phyloP scores from a whole-genome alignment of 2,888 invertebrate species.

The Noctua pronuba region DNA sequence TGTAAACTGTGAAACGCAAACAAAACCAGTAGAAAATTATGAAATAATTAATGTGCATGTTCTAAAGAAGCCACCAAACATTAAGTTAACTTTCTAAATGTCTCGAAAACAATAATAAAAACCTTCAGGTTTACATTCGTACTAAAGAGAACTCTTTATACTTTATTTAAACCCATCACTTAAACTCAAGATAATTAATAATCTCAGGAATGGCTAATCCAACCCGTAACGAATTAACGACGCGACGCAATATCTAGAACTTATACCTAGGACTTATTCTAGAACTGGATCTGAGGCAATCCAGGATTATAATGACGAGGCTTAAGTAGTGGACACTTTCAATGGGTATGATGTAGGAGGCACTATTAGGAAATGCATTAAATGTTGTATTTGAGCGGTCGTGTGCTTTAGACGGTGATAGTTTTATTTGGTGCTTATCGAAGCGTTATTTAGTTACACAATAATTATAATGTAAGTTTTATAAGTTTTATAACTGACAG shows the following conservation, averaged over 20 bases:
- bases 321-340: conserved; percentile 44
- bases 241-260: conserved; percentile 57
- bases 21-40: neutral
- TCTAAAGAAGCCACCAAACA: neutral
- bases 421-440: conserved; percentile 1
- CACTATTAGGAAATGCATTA: conserved; percentile 21
- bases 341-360: conserved; percentile 19
- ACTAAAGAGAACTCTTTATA: neutral
- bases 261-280: conserved; percentile 36
- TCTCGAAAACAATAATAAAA: neutral
- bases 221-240: conserved; percentile 53
- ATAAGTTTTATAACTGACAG: too few species aligned
- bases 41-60: neutral
- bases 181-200: conserved; percentile 49
- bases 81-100: neutral
- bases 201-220: conserved; percentile 54
- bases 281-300: conserved; percentile 72
- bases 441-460: neutral
- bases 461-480: neutral
- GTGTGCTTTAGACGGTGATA: neutral
- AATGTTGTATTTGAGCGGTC: neutral
- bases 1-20: neutral
- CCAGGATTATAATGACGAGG: conserved; percentile 76
- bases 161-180: conserved; percentile 18
- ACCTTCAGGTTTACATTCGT: neutral